phyloP scores from a whole-genome alignment of 1,140 invertebrate species.

The Leptonema lineaticorne region DNA sequence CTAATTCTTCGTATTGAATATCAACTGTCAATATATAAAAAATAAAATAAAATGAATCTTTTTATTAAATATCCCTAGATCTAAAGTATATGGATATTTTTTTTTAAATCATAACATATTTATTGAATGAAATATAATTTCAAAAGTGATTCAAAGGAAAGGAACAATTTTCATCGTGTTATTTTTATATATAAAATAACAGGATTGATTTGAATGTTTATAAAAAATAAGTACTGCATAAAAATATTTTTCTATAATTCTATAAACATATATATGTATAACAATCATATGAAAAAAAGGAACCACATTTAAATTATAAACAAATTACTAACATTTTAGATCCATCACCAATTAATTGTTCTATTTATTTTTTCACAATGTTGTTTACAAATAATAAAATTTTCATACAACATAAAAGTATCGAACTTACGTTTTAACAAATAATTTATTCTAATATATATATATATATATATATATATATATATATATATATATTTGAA shows the following conservation, averaged over 20 bases:
- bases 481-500: too few species aligned
- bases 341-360: slow-evolving; percentile 21
- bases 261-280: slow-evolving; percentile 11
- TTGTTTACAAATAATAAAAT: background rate
- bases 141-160: too few species aligned
- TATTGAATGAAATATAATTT: too few species aligned
- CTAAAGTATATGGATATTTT: too few species aligned
- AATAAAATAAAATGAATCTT: background rate
- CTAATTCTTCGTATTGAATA: too few species aligned
- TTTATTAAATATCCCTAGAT: too few species aligned
- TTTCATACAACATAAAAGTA: slow-evolving; percentile 12
- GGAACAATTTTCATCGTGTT: background rate
- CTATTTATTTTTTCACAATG: background rate
- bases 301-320: slow-evolving; percentile 26
- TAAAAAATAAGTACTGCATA: background rate
- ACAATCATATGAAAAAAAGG: slow-evolving; percentile 26
- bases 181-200: background rate
- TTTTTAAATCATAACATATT: too few species aligned
- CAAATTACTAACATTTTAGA: slow-evolving; percentile 14
- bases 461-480: too few species aligned
- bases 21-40: too few species aligned
- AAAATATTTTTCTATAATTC: slow-evolving; percentile 22
- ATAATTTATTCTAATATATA: too few species aligned
- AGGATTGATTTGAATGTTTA: background rate
- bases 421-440: too few species aligned